Evolutionary conservation across 2,797 vertebrate species (phyloP), one percentile per base, ranked within the genome.

Genomic region (Triplophysa yarkandensis): DNA sequence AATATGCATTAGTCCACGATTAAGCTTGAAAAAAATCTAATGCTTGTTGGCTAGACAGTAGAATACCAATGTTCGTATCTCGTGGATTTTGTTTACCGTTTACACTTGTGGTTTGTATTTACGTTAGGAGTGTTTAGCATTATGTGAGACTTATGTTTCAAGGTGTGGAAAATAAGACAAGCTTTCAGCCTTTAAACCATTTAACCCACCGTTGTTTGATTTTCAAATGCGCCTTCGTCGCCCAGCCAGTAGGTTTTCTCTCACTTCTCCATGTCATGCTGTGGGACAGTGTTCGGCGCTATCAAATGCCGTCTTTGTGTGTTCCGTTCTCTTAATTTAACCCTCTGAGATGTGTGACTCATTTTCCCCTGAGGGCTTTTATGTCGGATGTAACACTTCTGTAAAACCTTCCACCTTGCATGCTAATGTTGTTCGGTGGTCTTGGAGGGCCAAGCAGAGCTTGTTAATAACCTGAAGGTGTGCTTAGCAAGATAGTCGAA

Each of bases 391-490:
- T 44, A 60, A 68, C 55, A 50, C 55, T 75, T 68, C 54, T 61
- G 30, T 43, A 75, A 67, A 66, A 68, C 41, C 73, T 68, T 55
- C 41, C 73, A 75, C 43, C 73, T 61, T 61, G 64, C 68, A 75
- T 75, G 73, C 64, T 68, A 61, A 75, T 75, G 44, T 13, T 14
- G 32, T 13, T 14, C 2, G 19, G 44, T 68, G 64, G 73, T 75
- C 43, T 68, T 74, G 11, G 63, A 74, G 39, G 64, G 30, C 54
- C 54, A 36, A 58, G 73, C 41, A 13, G 64, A 52, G 63, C 73
- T 58, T 58, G 62, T 68, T 75, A 75, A 75, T 75, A 67, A 52
- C 55, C 73, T 52, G 64, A 68, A 68, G 43, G 55, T 61, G 73
- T 52, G 43, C 62, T 74, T 58, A 58, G 62, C 50, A 48, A 17